A percentile compares a stretch with the other conserved stretches of the same genome.
Conservation (phyloP, 2,888 invertebrate species). For the Ochropleura plecta region DNA sequence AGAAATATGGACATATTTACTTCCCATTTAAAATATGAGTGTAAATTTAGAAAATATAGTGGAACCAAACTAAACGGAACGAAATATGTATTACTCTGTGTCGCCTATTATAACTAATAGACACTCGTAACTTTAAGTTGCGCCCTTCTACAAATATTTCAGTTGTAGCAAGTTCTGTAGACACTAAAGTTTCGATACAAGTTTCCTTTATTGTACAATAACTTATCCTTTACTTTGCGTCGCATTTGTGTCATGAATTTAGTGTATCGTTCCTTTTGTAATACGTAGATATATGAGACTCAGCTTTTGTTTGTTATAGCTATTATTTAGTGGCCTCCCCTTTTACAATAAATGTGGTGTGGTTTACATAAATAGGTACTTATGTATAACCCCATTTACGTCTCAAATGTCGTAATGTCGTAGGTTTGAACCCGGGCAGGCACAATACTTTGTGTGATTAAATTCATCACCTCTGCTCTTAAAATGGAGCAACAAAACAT, state of each 20-base stretch:
- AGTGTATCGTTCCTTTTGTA: conserved; percentile 24
- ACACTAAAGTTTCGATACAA: conserved; percentile 42
- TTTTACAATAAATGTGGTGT: background rate
- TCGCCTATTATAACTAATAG: conserved; percentile 22
- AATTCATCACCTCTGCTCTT: no score
- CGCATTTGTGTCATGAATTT: conserved; percentile 43
- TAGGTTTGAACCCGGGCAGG: no score
- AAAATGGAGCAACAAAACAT: no score
- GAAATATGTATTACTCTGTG: conserved; percentile 17
- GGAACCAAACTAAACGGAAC: conserved; percentile 10
- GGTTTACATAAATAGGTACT: background rate
- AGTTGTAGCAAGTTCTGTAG: conserved; percentile 48
- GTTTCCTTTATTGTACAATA: conserved; percentile 51
- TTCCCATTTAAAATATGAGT: background rate
- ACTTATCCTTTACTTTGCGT: conserved; percentile 58
- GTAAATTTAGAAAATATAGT: background rate
- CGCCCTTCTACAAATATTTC: conserved; percentile 56
- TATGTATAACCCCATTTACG: no score
- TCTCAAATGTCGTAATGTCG: background rate
- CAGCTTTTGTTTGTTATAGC: conserved; percentile 14
- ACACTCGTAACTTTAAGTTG: conserved; percentile 50
- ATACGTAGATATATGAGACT: conserved; percentile 21
- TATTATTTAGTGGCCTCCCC: conserved; percentile 15
- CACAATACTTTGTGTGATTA: no score
- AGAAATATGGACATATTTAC: background rate